Evolutionary conservation across 2,113 vertebrate species (phyloP).

Genomic region (Carlito syrichta): DNA sequence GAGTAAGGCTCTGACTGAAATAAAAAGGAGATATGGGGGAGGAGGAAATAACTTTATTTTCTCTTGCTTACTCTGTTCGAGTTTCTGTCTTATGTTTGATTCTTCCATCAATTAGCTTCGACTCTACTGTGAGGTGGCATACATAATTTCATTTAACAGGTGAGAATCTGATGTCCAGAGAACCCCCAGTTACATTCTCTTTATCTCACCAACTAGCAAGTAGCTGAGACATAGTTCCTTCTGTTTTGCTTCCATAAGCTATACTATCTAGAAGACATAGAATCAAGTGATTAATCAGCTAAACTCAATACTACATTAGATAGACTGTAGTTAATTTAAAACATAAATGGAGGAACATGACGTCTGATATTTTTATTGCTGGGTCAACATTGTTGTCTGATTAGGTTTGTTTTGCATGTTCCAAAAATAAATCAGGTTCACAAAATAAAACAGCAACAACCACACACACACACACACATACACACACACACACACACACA

Average conservation of each 20-base stretch:
- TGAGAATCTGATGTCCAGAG: not conserved
- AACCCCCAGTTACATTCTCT: not conserved
- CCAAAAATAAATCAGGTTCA: not conserved
- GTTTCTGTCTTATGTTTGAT: not conserved
- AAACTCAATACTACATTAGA: not conserved
- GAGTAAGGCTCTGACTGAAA: too few species aligned
- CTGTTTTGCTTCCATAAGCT: not conserved
- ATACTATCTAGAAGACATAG: not conserved
- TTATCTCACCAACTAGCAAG: not conserved
- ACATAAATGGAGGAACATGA: not conserved
- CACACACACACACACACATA: too few species aligned
- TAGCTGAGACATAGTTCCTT: not conserved
- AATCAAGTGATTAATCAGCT: not conserved
- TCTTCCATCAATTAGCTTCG: not conserved
- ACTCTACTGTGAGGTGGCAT: not conserved
- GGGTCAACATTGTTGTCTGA: rapidly evolving
- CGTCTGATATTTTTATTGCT: not conserved
- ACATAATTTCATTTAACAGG: not conserved
- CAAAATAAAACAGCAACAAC: not conserved
- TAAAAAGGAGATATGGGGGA: too few species aligned
- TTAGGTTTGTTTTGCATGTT: not conserved
- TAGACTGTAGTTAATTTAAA: not conserved
- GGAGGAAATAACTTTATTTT: not conserved
- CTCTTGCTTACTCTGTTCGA: not conserved
- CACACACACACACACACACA: too few species aligned